Base-by-base conservation (phyloP, 2,113 vertebrate genomes). In the Monarcha castaneiventris region DNA sequence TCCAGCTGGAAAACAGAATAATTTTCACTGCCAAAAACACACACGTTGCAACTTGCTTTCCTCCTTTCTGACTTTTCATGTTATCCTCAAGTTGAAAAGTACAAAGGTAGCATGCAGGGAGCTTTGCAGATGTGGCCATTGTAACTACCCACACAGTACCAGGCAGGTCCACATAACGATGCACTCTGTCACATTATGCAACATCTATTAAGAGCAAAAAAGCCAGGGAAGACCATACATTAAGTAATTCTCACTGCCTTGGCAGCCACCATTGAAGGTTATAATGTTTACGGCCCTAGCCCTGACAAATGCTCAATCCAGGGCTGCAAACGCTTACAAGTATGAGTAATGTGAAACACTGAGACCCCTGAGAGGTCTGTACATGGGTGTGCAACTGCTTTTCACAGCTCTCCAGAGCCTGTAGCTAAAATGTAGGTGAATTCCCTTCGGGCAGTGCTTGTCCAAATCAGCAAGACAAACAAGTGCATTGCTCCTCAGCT, bases 401-500 rank as follows among this genome's bases (percentile, higher is more conserved):
- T 68, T 54, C 33, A 71, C 87, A 66, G 43, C 23, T 75, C 66
- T 74, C 16, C 43, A 49, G n/a, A 66, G 37, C 26, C 52, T 43
- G 46, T 21, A 85, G 63, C 41, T 82, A 46, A 75, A 81, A 77
- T 23, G 10, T 48, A 84, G 75, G 52, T 85, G 46, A 91, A 76
- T 51, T 58, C 7, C 20, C 63, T 81, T 77, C 26, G 12, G 39
- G 37, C 59, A 76, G 44, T 59, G 48, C 37, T 69, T 63, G 16
- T 29, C 30, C 81, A 93, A 77, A 90, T 89, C 68, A 94, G 48
- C 67, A 80, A 49, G 62, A 49, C 32, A 96, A 95, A 91, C 66
- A 92, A 92, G 81, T 69, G 48, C 23, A 16, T 32, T 37, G 46
- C 71, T 84, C 25, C 37, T 86, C 79, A 55, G 49, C 10, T 66